Percentiles rank a stretch among this genome's conserved stretches.
Evolutionary conservation across 2,888 invertebrate genomes (phyloP).

Genomic region (Drosophila anomelani): DNA sequence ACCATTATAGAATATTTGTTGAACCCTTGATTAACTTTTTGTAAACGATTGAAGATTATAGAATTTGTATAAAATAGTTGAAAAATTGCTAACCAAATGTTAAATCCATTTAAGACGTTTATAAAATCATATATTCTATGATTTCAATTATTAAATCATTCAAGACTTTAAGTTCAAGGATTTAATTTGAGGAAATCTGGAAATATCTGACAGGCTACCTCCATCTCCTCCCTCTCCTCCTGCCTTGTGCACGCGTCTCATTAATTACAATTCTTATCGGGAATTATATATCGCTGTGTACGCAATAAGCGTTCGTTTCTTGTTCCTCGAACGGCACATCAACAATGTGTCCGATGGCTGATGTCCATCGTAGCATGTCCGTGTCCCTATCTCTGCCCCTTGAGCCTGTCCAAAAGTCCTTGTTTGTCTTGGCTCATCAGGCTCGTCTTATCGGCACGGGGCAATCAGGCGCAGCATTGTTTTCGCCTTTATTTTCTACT

Average conservation of each 20-base stretch:
- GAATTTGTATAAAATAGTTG: no score
- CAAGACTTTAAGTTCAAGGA: neutral
- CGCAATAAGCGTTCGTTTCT: slow-evolving; percentile 8
- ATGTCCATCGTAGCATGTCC: neutral
- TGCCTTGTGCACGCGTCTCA: slow-evolving; percentile 16
- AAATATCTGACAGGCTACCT: neutral
- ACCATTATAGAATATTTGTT: neutral
- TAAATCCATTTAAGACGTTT: neutral
- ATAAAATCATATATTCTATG: neutral
- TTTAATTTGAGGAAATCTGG: neutral
- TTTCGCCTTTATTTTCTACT: slow-evolving; percentile 50
- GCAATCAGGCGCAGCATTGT: slow-evolving; percentile 70
- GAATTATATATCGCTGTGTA: slow-evolving; percentile 56
- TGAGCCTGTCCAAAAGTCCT: slow-evolving; percentile 9
- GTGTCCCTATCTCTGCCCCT: neutral
- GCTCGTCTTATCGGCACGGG: slow-evolving; percentile 54
- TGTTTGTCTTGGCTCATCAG: slow-evolving; percentile 55
- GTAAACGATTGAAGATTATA: no score
- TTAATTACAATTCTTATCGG: slow-evolving; percentile 68
- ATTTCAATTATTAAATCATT: neutral
- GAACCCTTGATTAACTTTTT: no score
- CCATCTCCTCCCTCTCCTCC: neutral
- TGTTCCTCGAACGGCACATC: slow-evolving; percentile 11
- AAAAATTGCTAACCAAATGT: neutral
- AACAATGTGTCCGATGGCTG: slow-evolving; percentile 22